Conservation (phyloP, 1,140 invertebrate species). For the Brachionus paranguensis region DNA sequence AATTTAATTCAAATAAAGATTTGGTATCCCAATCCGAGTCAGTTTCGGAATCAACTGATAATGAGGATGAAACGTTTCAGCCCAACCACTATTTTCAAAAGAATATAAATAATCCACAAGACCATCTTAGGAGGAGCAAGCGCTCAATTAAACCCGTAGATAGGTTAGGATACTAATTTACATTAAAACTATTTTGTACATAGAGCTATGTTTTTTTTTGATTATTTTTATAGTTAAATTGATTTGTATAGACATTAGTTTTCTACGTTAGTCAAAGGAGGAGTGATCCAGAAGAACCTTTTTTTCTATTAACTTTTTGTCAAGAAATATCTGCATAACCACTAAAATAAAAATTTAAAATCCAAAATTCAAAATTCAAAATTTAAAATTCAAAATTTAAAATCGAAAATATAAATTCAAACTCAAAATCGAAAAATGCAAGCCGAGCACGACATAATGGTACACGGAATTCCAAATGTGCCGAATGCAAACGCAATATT, state of each 20-base stretch:
- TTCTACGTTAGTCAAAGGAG: too few species aligned
- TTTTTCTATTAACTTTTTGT: neutral
- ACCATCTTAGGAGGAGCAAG: neutral
- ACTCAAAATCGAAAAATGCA: neutral
- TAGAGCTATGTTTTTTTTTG: too few species aligned
- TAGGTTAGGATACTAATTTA: neutral
- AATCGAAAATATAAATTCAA: too few species aligned
- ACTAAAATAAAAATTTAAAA: neutral
- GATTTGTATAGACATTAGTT: too few species aligned
- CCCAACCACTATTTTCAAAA: conserved; percentile 9
- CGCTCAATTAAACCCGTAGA: neutral
- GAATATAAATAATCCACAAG: neutral
- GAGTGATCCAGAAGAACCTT: neutral
- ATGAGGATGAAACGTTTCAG: neutral
- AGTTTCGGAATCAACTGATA: neutral
- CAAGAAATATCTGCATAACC: neutral
- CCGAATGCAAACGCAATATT: neutral
- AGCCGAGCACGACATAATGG: neutral
- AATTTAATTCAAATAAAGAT: neutral
- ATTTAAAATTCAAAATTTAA: neutral
- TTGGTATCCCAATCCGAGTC: neutral
- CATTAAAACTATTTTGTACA: neutral
- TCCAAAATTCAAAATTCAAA: neutral
- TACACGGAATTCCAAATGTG: neutral
- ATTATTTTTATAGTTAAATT: too few species aligned